Evolutionary conservation across 2,797 vertebrate genomes (phyloP).

Genomic region (Cichlasoma orientale): DNA sequence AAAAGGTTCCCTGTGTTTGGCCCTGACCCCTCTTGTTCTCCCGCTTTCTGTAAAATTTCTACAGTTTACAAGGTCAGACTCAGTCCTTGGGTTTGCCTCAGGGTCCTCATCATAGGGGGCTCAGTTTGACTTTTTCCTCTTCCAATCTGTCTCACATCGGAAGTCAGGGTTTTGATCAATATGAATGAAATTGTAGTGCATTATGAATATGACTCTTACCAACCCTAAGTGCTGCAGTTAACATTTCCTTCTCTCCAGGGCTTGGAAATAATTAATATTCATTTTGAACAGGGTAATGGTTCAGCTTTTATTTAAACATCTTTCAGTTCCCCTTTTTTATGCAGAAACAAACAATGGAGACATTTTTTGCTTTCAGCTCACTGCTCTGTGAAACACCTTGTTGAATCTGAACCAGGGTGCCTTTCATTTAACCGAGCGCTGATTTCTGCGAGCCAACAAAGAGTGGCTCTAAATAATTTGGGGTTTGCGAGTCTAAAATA

Average conservation of each 20-base stretch:
- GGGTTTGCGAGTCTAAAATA: background rate
- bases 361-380: background rate
- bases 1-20: background rate
- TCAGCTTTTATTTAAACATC: background rate
- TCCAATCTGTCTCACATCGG: too few relatives aligned
- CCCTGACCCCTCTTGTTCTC: background rate
- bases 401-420: background rate
- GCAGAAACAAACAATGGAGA: background rate
- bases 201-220: background rate
- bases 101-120: background rate
- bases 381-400: background rate
- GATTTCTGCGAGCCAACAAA: background rate
- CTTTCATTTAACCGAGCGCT: background rate
- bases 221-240: background rate
- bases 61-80: background rate
- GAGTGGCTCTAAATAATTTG: background rate
- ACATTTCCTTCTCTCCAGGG: background rate
- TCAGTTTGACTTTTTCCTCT: background rate
- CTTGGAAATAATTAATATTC: too few relatives aligned
- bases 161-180: background rate
- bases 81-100: background rate
- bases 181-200: background rate
- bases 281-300: background rate
- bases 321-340: background rate
- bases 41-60: background rate